A percentile compares a stretch with the other conserved stretches of the same genome.
phyloP scores from a whole-genome alignment of 2,113 vertebrate species.

The Ceyx melanurus region DNA sequence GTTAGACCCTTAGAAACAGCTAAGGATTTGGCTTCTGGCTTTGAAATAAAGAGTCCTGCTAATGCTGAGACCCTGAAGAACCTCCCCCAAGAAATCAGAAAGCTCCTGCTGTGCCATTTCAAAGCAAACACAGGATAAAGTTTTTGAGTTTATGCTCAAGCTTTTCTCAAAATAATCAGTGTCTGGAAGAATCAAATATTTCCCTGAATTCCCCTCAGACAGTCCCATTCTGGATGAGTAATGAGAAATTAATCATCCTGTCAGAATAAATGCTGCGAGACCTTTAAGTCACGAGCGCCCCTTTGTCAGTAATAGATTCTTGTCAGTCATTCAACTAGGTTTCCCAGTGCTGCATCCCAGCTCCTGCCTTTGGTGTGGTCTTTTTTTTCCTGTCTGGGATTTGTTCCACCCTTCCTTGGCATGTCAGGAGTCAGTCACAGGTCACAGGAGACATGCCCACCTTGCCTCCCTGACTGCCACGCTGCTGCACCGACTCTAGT shows the following conservation, averaged over 20 bases:
- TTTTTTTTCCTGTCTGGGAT: neutral
- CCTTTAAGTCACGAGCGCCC: slow-evolving; percentile 2
- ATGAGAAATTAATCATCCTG: slow-evolving; percentile 67
- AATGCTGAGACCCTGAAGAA: neutral
- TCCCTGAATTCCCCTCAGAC: slow-evolving; percentile 39
- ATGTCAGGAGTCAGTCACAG: neutral
- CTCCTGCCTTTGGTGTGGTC: neutral
- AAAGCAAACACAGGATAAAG: neutral
- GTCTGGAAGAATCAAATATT: slow-evolving; percentile 32
- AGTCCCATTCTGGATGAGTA: slow-evolving; percentile 23
- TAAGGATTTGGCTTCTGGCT: neutral
- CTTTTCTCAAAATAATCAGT: slow-evolving; percentile 37
- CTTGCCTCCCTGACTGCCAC: neutral
- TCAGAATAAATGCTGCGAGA: slow-evolving; percentile 41
- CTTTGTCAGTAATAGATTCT: slow-evolving; percentile 27
- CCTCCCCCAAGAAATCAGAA: neutral
- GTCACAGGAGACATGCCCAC: neutral
- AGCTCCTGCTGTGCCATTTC: neutral
- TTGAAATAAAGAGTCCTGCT: neutral
- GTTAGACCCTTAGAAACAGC: neutral
- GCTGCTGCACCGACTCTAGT: neutral
- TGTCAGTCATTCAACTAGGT: slow-evolving; percentile 36
- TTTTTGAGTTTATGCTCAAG: slow-evolving; percentile 12
- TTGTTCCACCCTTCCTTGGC: neutral
- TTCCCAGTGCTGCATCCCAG: neutral